Evolutionary conservation across 2,888 invertebrate genomes (phyloP).

Genomic region (Euproctis similis): DNA sequence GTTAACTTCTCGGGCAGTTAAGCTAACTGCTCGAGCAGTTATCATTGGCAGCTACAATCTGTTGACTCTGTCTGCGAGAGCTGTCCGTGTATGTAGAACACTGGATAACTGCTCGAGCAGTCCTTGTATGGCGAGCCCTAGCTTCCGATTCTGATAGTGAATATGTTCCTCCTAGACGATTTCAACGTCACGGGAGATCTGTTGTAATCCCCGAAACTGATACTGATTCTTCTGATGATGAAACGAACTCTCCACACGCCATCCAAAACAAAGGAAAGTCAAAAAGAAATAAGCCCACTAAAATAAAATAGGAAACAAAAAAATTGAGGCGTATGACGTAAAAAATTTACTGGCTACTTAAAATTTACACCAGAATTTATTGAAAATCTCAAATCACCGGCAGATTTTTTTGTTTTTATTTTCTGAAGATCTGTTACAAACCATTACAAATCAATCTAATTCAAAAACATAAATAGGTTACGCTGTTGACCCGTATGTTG

Average conservation of each 20-base stretch:
- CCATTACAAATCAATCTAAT: no score
- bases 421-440: no score
- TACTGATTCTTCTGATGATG: conserved; percentile 2
- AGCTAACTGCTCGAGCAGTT: background rate
- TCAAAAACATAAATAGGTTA: no score
- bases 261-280: background rate
- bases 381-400: no score
- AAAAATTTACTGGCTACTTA: conserved; percentile 1
- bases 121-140: background rate
- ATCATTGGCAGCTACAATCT: background rate
- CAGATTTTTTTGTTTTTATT: no score
- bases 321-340: background rate
- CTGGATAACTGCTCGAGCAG: background rate
- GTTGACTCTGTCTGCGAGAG: background rate
- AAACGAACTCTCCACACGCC: conserved; percentile 5
- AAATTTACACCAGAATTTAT: no score
- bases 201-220: conserved; percentile 2
- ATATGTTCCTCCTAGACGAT: conserved; percentile 3
- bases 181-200: conserved; percentile 2
- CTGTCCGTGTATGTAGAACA: background rate
- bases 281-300: background rate
- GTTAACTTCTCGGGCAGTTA: no score
- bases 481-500: no score
- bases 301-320: background rate
- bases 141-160: conserved; percentile 3